Evolutionary conservation across 2,888 invertebrate species (phyloP).

Genomic region (Notodonta dromedarius): DNA sequence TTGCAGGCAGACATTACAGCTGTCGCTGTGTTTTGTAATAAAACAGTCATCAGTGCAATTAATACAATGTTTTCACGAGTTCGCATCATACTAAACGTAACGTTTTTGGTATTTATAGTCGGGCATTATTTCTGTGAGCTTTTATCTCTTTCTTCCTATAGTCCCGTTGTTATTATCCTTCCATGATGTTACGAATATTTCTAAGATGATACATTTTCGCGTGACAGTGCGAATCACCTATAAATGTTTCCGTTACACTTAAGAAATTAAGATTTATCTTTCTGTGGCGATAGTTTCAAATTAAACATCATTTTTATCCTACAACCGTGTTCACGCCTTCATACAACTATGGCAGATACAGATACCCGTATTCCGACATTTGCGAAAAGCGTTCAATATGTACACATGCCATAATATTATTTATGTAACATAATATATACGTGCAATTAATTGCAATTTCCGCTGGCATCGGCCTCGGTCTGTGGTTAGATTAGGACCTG

Average conservation of each 20-base stretch:
- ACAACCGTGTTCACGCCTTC: too few relatives aligned
- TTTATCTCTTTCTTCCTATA: neutral
- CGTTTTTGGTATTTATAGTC: too few relatives aligned
- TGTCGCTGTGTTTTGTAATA: too few relatives aligned
- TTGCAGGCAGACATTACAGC: too few relatives aligned
- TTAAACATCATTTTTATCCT: neutral
- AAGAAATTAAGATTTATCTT: neutral
- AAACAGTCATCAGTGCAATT: too few relatives aligned
- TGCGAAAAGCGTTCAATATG: too few relatives aligned
- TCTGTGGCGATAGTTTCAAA: neutral
- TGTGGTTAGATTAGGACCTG: neutral
- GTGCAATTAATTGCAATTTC: neutral
- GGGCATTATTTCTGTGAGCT: too few relatives aligned
- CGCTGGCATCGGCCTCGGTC: neutral
- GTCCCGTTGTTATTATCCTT: neutral
- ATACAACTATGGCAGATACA: too few relatives aligned
- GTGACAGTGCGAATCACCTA: neutral
- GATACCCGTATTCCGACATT: too few relatives aligned
- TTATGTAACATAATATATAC: neutral
- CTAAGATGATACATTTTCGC: neutral
- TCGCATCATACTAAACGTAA: too few relatives aligned
- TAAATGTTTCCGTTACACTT: slow-evolving; percentile 2
- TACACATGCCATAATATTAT: neutral
- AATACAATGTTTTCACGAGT: too few relatives aligned
- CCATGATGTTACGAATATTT: neutral